phyloP scores from a whole-genome alignment of 2,888 invertebrate species.

The Morpho helenor region DNA sequence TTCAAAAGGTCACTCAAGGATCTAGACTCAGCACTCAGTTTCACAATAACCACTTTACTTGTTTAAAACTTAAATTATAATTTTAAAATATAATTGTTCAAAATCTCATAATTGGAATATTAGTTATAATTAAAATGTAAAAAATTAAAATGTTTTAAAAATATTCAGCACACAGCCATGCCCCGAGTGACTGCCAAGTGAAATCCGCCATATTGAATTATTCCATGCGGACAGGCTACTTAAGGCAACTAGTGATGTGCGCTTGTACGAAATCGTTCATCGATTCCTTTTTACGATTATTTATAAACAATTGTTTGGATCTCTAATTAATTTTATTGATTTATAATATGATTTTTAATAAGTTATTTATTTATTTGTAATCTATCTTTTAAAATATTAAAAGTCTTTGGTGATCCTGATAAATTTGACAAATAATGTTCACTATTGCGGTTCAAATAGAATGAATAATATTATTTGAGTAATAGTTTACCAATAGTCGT shows the following conservation, averaged over 20 bases:
- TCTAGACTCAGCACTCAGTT: slow-evolving; percentile 62
- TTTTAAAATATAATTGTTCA: slow-evolving; percentile 46
- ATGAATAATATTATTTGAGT: too few relatives aligned
- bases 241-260: slow-evolving; percentile 62
- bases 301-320: background rate
- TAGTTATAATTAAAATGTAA: slow-evolving; percentile 35
- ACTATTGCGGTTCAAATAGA: too few relatives aligned
- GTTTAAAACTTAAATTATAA: slow-evolving; percentile 55
- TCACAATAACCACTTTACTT: slow-evolving; percentile 59
- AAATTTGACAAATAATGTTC: too few relatives aligned
- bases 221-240: slow-evolving; percentile 61
- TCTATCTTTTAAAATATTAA: too few relatives aligned
- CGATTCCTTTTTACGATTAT: slow-evolving; percentile 29
- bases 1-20: slow-evolving; percentile 75
- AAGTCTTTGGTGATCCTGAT: too few relatives aligned
- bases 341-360: too few relatives aligned
- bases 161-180: slow-evolving; percentile 59
- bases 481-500: too few relatives aligned
- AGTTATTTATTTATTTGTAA: too few relatives aligned
- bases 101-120: slow-evolving; percentile 43
- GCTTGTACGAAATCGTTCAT: slow-evolving; percentile 62
- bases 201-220: slow-evolving; percentile 72
- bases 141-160: slow-evolving; percentile 43
- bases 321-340: too few relatives aligned
- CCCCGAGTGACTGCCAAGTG: slow-evolving; percentile 65